Percentiles rank a stretch among this genome's conserved stretches.
phyloP scores from a whole-genome alignment of 2,113 vertebrate genomes.

The Antigone vipio region DNA sequence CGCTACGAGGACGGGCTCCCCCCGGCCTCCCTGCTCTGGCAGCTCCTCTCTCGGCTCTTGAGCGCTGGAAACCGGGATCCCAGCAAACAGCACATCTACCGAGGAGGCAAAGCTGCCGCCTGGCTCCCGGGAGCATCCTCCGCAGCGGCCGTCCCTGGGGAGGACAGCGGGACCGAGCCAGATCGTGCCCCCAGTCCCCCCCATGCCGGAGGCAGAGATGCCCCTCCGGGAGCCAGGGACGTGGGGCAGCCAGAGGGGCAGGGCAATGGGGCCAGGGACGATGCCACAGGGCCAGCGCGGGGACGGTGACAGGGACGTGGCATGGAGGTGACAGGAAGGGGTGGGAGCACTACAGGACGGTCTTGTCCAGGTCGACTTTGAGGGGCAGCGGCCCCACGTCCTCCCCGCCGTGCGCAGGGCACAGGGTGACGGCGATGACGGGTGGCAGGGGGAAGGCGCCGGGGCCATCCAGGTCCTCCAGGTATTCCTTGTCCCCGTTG shows the following conservation, averaged over 20 bases:
- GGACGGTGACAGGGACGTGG: background rate
- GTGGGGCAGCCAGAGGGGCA: background rate
- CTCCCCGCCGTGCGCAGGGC: conserved; percentile 71
- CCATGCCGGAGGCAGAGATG: background rate
- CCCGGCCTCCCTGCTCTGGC: background rate
- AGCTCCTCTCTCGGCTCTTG: background rate
- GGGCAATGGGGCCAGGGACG: fast-evolving
- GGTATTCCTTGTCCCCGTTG: conserved; percentile 89
- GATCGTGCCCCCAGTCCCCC: fast-evolving
- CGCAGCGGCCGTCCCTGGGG: background rate
- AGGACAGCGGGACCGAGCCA: background rate
- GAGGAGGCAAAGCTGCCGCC: background rate
- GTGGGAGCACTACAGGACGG: conserved; percentile 68
- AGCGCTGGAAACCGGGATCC: background rate
- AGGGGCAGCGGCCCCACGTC: conserved; percentile 85
- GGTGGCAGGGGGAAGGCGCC: conserved; percentile 79
- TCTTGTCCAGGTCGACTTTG: conserved; percentile 89
- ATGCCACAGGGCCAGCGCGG: fast-evolving
- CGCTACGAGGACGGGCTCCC: background rate
- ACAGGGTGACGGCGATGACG: conserved; percentile 78
- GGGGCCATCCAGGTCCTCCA: conserved; percentile 80
- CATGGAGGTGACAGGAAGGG: background rate
- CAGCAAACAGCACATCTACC: background rate
- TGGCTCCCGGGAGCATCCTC: background rate
- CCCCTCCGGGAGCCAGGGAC: background rate